Evolutionary conservation across 2,888 invertebrate species (phyloP), one percentile per base, ranked within the genome.

Genomic region (Blera fallax): DNA sequence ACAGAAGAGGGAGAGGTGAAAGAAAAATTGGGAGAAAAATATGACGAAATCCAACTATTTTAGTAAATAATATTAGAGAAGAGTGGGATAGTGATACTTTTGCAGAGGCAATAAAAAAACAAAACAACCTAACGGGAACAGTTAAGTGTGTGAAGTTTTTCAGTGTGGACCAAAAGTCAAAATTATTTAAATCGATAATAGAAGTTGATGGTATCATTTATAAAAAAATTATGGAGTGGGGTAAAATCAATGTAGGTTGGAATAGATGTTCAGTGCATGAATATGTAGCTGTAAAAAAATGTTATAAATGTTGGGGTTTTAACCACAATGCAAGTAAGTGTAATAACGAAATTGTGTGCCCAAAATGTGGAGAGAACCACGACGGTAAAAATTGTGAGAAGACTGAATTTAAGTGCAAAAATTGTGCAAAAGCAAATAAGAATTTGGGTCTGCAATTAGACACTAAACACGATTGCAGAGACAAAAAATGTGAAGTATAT

Each of bases 291-390:
- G 14, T 58, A 7, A 60, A 21, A 16, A 62, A 45, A 8, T 45
- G 45, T 43, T 62, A 45, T 29, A 50, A 65, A 11, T 65, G 32
- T 7, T 62, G 62, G 62, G 43, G 62, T 10, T 45, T 62, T 16
- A 62, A 29, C 1, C 62, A 62, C 16, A 50, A 45, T 21, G 64
- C 50, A 34, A 65, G 48, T 16, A 50, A 65, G n/a, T 50, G 50
- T 24, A 65, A 65, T 45, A 50, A 65, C 48, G 34, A 50, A 65
- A 21, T 50, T 8, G 50, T n/a, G 27, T 62, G 62, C 43, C 11
- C 32, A 34, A 65, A 65, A 34, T 65, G 62, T 45, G 29, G 6
- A 8, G 6, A 8, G 3, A 32, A 32, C 6, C 50, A 65, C 11
- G 48, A 65, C 11, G 32, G 48, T 4, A 21, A 52, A 37, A 11